phyloP scores from a whole-genome alignment of 2,797 vertebrate genomes.

The Mallotus villosus region DNA sequence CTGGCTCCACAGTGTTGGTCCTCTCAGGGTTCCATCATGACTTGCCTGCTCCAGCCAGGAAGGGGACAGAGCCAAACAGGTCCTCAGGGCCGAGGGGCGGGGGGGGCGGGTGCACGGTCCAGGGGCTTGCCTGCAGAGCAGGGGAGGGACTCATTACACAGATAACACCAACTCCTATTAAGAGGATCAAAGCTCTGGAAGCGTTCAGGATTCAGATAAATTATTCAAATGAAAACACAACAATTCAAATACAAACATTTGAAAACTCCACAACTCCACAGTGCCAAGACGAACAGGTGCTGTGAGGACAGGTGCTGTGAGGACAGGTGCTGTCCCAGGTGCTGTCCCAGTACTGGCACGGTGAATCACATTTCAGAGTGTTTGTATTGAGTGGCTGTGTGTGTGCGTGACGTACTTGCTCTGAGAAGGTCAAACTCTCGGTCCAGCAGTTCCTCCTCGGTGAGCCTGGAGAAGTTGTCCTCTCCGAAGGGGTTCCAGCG shows the following conservation, averaged over 20 bases:
- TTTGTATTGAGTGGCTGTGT: background rate
- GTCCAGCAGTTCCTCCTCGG: slow-evolving; percentile 95
- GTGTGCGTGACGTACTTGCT: slow-evolving; percentile 86
- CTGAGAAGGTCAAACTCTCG: slow-evolving; percentile 97
- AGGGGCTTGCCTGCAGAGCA: slow-evolving; percentile 81
- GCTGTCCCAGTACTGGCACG: too few species aligned
- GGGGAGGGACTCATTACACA: slow-evolving; percentile 5
- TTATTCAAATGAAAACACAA: too few species aligned
- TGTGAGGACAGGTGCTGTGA: too few species aligned
- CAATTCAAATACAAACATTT: too few species aligned
- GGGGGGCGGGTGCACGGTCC: slow-evolving; percentile 72
- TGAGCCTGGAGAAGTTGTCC: slow-evolving; percentile 97
- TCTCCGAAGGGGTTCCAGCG: slow-evolving; percentile 98
- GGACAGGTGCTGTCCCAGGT: too few species aligned
- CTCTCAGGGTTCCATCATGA: slow-evolving; percentile 75
- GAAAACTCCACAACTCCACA: too few species aligned
- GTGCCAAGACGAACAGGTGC: too few species aligned
- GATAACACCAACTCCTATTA: background rate
- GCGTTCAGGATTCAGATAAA: too few species aligned
- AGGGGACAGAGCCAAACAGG: slow-evolving; percentile 93
- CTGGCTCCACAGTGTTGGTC: slow-evolving; percentile 67
- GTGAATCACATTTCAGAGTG: background rate
- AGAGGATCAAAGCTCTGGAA: too few species aligned
- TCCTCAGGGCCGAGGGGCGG: slow-evolving; percentile 82
- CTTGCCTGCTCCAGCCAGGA: slow-evolving; percentile 97